phyloP scores from a whole-genome alignment of 2,797 vertebrate species.

The Centroberyx gerrardi region DNA sequence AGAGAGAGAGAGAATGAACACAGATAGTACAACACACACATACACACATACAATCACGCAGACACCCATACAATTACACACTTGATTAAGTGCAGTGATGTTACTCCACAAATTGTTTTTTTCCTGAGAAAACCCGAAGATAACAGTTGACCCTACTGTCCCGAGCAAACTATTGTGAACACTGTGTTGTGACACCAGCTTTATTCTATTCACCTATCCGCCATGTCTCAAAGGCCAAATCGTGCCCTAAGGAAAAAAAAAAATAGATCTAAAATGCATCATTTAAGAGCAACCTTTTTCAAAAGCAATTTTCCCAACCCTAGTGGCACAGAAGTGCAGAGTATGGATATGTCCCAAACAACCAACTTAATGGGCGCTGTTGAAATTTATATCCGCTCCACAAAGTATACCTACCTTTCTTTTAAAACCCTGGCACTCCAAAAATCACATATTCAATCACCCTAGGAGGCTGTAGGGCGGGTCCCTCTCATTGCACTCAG shows the following conservation, averaged over 20 bases:
- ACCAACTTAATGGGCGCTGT: neutral
- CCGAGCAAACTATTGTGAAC: conserved; percentile 36
- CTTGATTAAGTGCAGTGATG: conserved; percentile 36
- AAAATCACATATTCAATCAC: conserved; percentile 55
- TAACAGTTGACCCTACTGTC: conserved; percentile 25
- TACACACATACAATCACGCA: neutral
- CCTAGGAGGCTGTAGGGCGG: neutral
- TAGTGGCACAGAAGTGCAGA: conserved; percentile 29
- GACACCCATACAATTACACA: conserved; percentile 17
- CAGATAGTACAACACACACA: conserved; percentile 8
- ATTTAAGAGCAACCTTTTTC: conserved; percentile 40
- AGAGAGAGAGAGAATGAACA: neutral
- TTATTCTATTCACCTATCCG: conserved; percentile 55
- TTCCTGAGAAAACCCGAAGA: conserved; percentile 31
- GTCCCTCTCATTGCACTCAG: neutral
- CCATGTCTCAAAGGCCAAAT: conserved; percentile 37
- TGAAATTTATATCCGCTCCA: conserved; percentile 41
- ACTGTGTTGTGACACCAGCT: conserved; percentile 26
- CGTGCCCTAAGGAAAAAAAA: conserved; percentile 18
- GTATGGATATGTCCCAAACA: conserved; percentile 44
- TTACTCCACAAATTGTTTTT: conserved; percentile 2
- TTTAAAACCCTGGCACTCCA: conserved; percentile 36
- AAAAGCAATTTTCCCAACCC: conserved; percentile 54
- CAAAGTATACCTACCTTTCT: conserved; percentile 40
- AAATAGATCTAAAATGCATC: conserved; percentile 51